These are phyloP conservation scores for Hydroisotoma schaefferi DNA, from an alignment of 2,888 invertebrate species.

Conservation along the genomic window DNA sequence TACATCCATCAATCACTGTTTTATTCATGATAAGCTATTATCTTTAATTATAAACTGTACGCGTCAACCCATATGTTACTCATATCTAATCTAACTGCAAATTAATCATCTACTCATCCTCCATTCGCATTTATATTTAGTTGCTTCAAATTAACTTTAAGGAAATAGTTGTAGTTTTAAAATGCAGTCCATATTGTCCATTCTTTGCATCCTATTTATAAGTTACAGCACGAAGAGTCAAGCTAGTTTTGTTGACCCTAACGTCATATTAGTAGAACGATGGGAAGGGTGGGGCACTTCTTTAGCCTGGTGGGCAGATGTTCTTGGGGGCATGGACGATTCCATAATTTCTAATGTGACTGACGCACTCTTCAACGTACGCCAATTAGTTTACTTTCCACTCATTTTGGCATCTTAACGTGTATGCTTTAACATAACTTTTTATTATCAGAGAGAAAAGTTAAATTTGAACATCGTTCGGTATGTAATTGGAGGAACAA, in stretches of 20 bases:
- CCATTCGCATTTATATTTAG: too few relatives aligned
- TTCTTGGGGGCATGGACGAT: constrained; percentile 43
- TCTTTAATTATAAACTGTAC: too few relatives aligned
- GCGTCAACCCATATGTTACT: too few relatives aligned
- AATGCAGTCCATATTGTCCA: too few relatives aligned
- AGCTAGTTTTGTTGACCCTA: constrained; percentile 33
- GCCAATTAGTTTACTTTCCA: not conserved
- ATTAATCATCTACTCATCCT: too few relatives aligned
- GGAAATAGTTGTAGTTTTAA: too few relatives aligned
- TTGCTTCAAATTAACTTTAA: too few relatives aligned
- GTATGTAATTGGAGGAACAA: constrained; percentile 46
- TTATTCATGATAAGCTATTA: too few relatives aligned
- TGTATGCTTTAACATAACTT: not conserved
- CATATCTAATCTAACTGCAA: too few relatives aligned
- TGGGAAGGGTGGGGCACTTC: constrained; percentile 47
- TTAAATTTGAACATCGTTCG: constrained; percentile 45
- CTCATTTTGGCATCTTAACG: not conserved
- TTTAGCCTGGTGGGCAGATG: constrained; percentile 45
- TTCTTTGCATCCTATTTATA: too few relatives aligned
- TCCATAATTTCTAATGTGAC: constrained; percentile 34
- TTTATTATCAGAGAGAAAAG: constrained; percentile 29
- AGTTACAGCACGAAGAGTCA: too few relatives aligned
- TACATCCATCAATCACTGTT: too few relatives aligned
- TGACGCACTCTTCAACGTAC: constrained; percentile 37
- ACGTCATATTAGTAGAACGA: constrained; percentile 21